Evolutionary conservation across 1,140 invertebrate genomes (phyloP).

Genomic region (Lordiphosa clarofinis): DNA sequence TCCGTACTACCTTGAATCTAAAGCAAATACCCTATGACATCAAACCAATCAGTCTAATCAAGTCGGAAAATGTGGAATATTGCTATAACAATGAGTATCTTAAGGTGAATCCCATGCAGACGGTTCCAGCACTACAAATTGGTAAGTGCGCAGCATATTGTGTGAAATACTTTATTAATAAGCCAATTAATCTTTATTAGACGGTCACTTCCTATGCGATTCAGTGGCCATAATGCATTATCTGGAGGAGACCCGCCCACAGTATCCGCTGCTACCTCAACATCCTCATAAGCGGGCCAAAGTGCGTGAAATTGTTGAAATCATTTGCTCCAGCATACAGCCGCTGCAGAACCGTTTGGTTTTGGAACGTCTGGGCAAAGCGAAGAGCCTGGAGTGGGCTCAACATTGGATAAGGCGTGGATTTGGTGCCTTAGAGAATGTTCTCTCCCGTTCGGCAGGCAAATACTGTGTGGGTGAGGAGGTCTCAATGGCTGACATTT

Average conservation of each 20-base stretch:
- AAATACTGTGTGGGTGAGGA: slow-evolving; percentile 97
- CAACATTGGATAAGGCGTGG: slow-evolving; percentile 94
- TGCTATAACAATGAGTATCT: slow-evolving; percentile 89
- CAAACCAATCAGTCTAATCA: slow-evolving; percentile 92
- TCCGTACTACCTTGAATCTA: slow-evolving; percentile 92
- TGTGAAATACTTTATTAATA: not conserved
- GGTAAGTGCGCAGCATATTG: slow-evolving; percentile 79
- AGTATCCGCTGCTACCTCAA: slow-evolving; percentile 90
- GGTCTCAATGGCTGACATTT: slow-evolving; percentile 95
- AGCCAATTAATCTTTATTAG: slow-evolving; percentile 58
- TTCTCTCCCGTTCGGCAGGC: slow-evolving; percentile 89
- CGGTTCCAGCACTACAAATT: slow-evolving; percentile 93
- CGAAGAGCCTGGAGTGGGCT: slow-evolving; percentile 93
- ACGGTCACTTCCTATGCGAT: slow-evolving; percentile 91
- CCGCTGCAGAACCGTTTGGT: slow-evolving; percentile 95
- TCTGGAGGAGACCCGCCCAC: slow-evolving; percentile 93
- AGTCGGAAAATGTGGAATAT: slow-evolving; percentile 86
- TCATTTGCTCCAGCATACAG: slow-evolving; percentile 95
- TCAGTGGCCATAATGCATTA: slow-evolving; percentile 97
- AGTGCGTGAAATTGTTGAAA: slow-evolving; percentile 84
- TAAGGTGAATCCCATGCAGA: slow-evolving; percentile 94
- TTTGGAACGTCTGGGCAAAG: slow-evolving; percentile 88
- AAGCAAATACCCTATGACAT: slow-evolving; percentile 97
- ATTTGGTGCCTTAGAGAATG: slow-evolving; percentile 92
- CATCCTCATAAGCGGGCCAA: slow-evolving; percentile 91